Conservation (phyloP, 53 echinoderm and acorn worm genomes). For the Luidia sarsii region DNA sequence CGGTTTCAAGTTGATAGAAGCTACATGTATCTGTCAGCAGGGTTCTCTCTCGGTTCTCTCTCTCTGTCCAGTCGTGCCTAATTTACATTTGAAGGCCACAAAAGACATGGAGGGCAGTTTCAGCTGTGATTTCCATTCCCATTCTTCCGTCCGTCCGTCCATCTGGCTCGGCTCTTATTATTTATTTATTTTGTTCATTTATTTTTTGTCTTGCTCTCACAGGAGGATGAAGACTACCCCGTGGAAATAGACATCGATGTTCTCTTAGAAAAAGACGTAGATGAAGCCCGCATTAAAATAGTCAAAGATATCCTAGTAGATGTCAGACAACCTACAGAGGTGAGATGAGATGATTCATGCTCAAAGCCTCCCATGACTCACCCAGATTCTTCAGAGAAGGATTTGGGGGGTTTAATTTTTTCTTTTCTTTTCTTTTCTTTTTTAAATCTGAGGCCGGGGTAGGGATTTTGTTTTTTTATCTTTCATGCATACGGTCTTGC, state of each 20-base stretch:
- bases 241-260: conserved; percentile 46
- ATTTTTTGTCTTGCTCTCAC: not conserved
- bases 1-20: no score
- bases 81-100: no score
- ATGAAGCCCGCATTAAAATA: conserved; percentile 12
- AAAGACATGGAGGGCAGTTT: no score
- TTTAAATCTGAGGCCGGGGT: not conserved
- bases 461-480: not conserved
- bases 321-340: conserved; percentile 46
- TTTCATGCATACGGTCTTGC: not conserved
- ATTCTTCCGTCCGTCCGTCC: no score
- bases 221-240: conserved; percentile 47
- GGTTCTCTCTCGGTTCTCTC: no score
- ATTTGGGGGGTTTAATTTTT: not conserved
- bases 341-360: no score
- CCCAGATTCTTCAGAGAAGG: not conserved
- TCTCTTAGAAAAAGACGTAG: conserved; percentile 30
- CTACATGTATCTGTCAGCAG: no score
- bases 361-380: no score
- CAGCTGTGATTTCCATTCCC: no score
- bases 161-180: no score
- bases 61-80: no score
- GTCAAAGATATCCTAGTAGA: conserved; percentile 27
- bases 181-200: no score
- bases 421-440: not conserved